Conservation (phyloP, 2,113 vertebrate species). For the Dipodomys ordii region DNA sequence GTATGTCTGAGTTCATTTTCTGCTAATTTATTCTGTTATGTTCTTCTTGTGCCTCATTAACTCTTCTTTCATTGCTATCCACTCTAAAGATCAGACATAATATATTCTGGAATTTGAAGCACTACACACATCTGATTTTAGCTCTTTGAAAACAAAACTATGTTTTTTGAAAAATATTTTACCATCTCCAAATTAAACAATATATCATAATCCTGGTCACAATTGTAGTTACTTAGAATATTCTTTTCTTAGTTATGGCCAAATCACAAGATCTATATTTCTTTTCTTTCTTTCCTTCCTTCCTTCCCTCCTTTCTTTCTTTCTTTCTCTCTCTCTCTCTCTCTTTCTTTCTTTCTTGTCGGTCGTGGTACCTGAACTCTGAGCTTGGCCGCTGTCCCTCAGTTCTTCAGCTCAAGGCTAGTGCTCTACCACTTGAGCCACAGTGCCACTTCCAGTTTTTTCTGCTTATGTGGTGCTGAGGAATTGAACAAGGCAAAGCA, state of each 20-base stretch:
- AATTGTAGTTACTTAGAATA: background rate
- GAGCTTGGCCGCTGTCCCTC: no score
- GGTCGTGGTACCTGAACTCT: no score
- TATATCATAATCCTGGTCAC: background rate
- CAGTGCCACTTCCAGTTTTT: no score
- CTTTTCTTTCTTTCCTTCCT: background rate
- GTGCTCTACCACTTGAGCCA: no score
- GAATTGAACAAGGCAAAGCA: no score
- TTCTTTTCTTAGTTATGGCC: background rate
- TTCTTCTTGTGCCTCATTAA: slow-evolving; percentile 60
- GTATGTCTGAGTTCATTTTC: slow-evolving; percentile 61
- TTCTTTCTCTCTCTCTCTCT: no score
- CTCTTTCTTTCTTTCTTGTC: no score
- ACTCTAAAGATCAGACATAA: slow-evolving; percentile 35
- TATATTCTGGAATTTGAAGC: slow-evolving; percentile 33
- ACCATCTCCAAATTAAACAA: background rate
- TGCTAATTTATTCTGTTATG: slow-evolving; percentile 73
- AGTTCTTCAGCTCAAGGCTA: no score
- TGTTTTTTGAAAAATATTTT: background rate
- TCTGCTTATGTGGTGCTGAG: no score
- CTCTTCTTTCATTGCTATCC: slow-evolving; percentile 49
- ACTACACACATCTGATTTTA: background rate
- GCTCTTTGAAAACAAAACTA: background rate
- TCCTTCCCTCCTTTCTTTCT: no score
- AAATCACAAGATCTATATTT: background rate